Conservation (phyloP, 1,140 invertebrate genomes). For the Drosophila carrolli region DNA sequence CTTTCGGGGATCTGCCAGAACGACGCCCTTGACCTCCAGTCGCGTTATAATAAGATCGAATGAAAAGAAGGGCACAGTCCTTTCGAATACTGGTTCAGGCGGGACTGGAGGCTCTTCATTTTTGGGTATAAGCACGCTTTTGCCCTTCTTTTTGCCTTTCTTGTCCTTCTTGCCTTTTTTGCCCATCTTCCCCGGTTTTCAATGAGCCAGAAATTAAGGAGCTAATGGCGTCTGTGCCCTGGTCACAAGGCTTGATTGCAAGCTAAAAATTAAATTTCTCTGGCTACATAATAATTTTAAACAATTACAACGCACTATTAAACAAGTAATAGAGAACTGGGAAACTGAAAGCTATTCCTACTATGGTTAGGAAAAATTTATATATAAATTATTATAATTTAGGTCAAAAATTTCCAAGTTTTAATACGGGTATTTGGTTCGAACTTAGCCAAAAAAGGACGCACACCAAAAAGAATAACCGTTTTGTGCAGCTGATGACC, state of each 20-base stretch:
- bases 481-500: too few species aligned
- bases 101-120: background rate
- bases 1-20: constrained; percentile 13
- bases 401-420: too few species aligned
- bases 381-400: too few species aligned
- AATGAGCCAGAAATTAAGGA: background rate
- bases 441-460: too few species aligned
- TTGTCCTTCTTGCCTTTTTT: constrained; percentile 24
- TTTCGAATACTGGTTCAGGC: constrained; percentile 4
- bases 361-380: background rate
- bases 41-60: constrained; percentile 28
- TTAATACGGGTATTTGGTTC: too few species aligned
- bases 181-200: background rate
- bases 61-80: constrained; percentile 10
- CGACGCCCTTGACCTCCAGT: constrained; percentile 5
- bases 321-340: background rate
- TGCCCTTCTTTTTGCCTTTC: background rate
- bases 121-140: background rate
- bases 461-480: too few species aligned
- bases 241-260: background rate
- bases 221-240: background rate
- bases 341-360: background rate
- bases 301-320: background rate
- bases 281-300: constrained; percentile 9
- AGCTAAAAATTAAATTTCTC: background rate